Conservation (phyloP, 2,888 invertebrate genomes). For the Drosophila bunnanda region DNA sequence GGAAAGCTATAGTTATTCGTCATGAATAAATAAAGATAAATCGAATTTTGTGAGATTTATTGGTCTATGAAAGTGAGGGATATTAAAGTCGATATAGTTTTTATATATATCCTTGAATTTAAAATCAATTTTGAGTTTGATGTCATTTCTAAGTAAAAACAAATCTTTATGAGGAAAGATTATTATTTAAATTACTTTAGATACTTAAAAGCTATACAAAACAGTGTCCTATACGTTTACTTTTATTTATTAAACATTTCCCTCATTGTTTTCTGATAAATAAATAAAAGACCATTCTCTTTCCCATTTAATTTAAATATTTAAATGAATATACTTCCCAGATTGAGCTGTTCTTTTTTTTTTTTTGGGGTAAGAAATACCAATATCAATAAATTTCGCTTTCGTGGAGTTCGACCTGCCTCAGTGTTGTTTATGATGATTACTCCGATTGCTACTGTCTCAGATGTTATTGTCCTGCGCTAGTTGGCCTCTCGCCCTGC, state of each 20-base stretch:
- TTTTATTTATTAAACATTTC: too few relatives aligned
- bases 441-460: conserved; percentile 8
- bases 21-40: background rate
- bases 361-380: background rate
- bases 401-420: conserved; percentile 22
- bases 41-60: background rate
- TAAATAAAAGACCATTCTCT: background rate
- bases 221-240: background rate
- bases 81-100: too few relatives aligned
- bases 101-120: too few relatives aligned
- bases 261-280: background rate
- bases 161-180: too few relatives aligned
- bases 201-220: too few relatives aligned
- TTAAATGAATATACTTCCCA: background rate
- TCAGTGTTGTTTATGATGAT: conserved; percentile 24
- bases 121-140: too few relatives aligned
- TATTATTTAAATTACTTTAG: background rate
- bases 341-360: background rate
- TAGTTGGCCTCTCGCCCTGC: conserved; percentile 16
- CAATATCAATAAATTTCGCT: conserved; percentile 11
- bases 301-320: conserved; percentile 6
- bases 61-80: background rate
- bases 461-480: conserved; percentile 23
- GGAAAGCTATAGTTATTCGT: background rate
- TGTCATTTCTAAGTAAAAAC: too few relatives aligned